Conservation (phyloP, 2,113 vertebrate species). For the Oreotrochilus melanogaster region DNA sequence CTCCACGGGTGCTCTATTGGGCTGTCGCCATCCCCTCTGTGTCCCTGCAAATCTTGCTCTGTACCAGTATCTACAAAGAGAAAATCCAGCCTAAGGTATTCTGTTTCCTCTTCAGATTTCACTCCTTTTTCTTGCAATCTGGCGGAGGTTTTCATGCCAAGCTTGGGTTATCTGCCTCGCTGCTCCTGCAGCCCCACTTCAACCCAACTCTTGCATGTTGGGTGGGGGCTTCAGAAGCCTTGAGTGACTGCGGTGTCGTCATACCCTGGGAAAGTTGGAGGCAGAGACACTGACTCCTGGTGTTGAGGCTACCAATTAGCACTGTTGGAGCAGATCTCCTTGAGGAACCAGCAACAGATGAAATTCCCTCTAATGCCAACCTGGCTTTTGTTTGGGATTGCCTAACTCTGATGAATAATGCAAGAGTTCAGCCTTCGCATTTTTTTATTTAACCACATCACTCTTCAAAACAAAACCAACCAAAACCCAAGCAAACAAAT, state of each 20-base stretch:
- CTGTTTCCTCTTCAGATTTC: background rate
- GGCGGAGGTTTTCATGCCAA: background rate
- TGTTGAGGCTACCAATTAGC: background rate
- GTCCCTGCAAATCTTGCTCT: background rate
- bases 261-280: background rate
- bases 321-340: constrained; percentile 8
- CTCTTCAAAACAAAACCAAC: constrained; percentile 28
- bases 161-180: rapidly evolving
- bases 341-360: background rate
- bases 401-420: constrained; percentile 52
- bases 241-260: rapidly evolving
- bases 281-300: background rate
- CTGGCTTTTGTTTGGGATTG: constrained; percentile 48
- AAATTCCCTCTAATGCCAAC: constrained; percentile 28
- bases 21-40: rapidly evolving
- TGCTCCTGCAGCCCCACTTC: background rate
- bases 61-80: rapidly evolving
- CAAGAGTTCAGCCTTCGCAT: background rate
- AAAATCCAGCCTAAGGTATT: background rate
- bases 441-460: background rate
- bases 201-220: rapidly evolving
- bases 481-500: constrained; percentile 20
- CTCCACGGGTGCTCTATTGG: background rate
- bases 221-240: background rate
- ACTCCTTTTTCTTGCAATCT: background rate